phyloP scores from a whole-genome alignment of 2,113 vertebrate species.

The Mustela lutreola region DNA sequence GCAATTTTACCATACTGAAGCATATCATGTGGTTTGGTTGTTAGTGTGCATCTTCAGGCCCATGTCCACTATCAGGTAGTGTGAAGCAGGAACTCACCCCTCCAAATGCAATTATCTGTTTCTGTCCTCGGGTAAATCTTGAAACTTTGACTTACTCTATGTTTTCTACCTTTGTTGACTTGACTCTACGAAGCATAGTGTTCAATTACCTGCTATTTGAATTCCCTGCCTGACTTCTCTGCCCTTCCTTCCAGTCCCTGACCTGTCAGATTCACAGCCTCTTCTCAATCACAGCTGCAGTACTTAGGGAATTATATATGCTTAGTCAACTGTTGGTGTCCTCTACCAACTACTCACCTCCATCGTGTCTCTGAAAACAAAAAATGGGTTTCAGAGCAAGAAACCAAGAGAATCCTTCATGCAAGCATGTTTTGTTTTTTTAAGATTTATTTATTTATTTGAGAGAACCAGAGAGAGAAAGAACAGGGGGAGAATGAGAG shows the following conservation, averaged over 20 bases:
- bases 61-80: not conserved
- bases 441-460: not conserved
- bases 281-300: not conserved
- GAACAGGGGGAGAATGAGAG: not conserved
- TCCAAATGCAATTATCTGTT: not conserved
- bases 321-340: not conserved
- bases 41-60: not conserved
- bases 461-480: not conserved
- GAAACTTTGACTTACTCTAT: not conserved
- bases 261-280: not conserved
- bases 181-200: not conserved
- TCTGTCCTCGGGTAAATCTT: not conserved
- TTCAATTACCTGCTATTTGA: not conserved
- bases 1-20: not conserved
- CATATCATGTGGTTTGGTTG: not conserved
- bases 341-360: not conserved
- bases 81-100: not conserved
- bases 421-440: not conserved
- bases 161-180: not conserved
- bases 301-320: not conserved
- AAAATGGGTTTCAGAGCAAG: not conserved
- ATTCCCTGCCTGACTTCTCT: not conserved
- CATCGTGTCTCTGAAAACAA: not conserved
- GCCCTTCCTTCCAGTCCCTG: not conserved
- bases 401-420: conserved; percentile 1